These are phyloP conservation scores for Platycercus adscitus DNA, from an alignment of 2,113 vertebrate genomes.

Conservation along the genomic window DNA sequence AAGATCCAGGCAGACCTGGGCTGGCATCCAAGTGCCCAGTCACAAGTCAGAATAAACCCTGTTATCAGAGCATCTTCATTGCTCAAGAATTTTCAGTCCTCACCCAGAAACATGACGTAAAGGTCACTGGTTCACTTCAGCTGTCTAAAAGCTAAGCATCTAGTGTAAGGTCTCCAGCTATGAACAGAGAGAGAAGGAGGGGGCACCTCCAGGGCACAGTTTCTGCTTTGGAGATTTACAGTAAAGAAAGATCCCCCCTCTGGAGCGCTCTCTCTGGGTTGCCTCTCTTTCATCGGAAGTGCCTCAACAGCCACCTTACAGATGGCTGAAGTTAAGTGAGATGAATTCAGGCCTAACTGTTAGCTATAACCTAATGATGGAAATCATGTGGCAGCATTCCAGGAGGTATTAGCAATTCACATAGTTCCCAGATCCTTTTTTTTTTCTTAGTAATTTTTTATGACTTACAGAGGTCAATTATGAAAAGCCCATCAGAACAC, in stretches of 20 bases:
- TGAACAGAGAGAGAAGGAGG: neutral
- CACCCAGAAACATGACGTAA: neutral
- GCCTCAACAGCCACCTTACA: neutral
- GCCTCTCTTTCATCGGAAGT: neutral
- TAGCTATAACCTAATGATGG: conserved; percentile 22
- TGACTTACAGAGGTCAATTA: conserved; percentile 51
- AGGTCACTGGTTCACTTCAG: neutral
- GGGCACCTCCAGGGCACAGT: neutral
- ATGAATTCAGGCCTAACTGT: conserved; percentile 33
- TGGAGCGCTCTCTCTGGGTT: neutral
- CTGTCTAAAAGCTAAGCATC: neutral
- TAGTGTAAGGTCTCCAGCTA: neutral
- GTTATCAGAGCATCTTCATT: neutral
- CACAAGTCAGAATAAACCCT: neutral
- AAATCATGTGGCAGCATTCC: conserved; percentile 46
- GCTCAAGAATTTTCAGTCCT: neutral
- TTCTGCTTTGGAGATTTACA: neutral
- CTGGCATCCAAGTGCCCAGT: neutral
- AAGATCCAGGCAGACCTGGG: neutral
- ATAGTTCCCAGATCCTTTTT: conserved; percentile 32
- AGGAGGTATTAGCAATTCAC: conserved; percentile 50
- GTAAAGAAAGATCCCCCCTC: neutral
- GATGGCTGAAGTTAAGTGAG: neutral
- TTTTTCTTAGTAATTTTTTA: conserved; percentile 24
- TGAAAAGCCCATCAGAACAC: conserved; percentile 47